These are phyloP conservation scores for Catotricha subobsoleta DNA, from an alignment of 2,888 invertebrate genomes.

Conservation along the genomic window DNA sequence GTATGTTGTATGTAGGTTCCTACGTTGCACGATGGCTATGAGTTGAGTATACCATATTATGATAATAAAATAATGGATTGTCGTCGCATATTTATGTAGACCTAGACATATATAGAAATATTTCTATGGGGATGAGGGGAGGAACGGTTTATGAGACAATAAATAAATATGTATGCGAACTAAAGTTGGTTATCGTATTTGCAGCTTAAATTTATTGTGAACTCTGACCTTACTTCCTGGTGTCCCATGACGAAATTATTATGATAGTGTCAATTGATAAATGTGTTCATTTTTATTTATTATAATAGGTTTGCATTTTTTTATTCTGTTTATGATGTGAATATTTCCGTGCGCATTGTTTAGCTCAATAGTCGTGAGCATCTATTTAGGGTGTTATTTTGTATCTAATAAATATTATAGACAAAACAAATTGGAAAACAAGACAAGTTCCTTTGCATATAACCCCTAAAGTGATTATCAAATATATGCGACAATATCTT, in stretches of 20 bases:
- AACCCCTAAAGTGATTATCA: too few species aligned
- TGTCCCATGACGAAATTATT: constrained; percentile 5
- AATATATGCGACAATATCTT: too few species aligned
- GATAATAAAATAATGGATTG: constrained; percentile 1
- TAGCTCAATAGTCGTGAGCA: too few species aligned
- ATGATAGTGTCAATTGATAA: constrained; percentile 6
- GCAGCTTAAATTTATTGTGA: constrained; percentile 2
- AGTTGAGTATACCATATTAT: background rate
- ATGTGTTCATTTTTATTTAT: constrained; percentile 5
- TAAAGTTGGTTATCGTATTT: background rate
- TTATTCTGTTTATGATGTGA: too few species aligned
- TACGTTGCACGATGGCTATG: too few species aligned
- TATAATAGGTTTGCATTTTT: background rate
- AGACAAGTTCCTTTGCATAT: too few species aligned
- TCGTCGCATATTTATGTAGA: constrained; percentile 1
- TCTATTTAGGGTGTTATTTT: too few species aligned
- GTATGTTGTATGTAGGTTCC: too few species aligned
- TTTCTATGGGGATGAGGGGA: too few species aligned
- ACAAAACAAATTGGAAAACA: too few species aligned
- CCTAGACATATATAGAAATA: background rate
- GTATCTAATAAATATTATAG: too few species aligned
- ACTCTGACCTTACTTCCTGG: constrained; percentile 3
- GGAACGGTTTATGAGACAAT: background rate
- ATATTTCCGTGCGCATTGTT: too few species aligned
- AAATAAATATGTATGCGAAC: background rate